Conservation (phyloP, 2,113 vertebrate genomes). For the Corythoichthys haematopterus region DNA sequence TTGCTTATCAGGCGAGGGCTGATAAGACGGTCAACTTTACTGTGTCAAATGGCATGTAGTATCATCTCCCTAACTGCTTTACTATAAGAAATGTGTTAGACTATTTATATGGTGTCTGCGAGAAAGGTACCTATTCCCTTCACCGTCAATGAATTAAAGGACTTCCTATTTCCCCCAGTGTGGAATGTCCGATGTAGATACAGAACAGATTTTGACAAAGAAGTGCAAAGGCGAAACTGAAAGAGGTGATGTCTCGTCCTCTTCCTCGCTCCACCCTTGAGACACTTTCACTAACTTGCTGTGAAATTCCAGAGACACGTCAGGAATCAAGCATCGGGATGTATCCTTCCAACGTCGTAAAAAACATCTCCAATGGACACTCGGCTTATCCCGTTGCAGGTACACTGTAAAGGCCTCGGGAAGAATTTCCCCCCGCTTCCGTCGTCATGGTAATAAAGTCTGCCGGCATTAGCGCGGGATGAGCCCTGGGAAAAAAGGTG, state of each 20-base stretch:
- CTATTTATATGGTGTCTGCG: no score
- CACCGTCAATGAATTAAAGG: no score
- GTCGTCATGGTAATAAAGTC: constrained; percentile 27
- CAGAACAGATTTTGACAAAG: not conserved
- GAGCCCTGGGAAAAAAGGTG: constrained; percentile 62
- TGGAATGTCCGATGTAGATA: not conserved
- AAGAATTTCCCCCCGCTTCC: constrained; percentile 4
- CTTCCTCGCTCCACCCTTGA: constrained; percentile 32
- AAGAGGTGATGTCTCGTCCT: not conserved
- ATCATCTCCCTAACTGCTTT: no score
- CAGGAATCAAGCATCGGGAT: constrained; percentile 39
- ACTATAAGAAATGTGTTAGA: no score
- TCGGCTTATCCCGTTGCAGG: not conserved
- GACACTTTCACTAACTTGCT: constrained; percentile 56
- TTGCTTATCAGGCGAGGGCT: no score
- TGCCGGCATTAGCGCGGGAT: constrained; percentile 11
- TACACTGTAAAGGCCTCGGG: constrained; percentile 4
- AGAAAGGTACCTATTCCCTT: no score
- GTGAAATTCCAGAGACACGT: constrained; percentile 60
- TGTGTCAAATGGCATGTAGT: no score
- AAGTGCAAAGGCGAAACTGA: not conserved
- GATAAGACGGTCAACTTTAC: no score
- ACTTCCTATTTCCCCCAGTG: no score
- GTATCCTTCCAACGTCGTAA: constrained; percentile 8
- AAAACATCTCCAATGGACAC: not conserved